A percentile compares a stretch with the other conserved stretches of the same genome.
Conservation (phyloP, 1,140 invertebrate species). For the Trichonephila inaurata region DNA sequence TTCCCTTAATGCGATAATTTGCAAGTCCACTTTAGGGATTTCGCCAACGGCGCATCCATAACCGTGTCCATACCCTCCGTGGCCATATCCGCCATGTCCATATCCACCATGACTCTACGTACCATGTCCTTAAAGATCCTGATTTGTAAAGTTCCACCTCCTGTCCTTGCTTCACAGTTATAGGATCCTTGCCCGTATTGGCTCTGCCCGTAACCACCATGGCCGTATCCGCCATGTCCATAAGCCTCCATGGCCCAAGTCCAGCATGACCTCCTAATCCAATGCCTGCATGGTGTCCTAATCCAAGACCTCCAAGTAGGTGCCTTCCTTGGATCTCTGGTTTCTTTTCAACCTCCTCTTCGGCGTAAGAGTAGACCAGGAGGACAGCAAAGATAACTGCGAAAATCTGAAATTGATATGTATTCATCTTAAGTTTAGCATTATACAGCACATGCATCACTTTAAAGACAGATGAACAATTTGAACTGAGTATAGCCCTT, state of each 20-base stretch:
- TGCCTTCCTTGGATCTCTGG: neutral
- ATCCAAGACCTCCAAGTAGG: neutral
- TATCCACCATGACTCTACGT: neutral
- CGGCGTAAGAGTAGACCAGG: neutral
- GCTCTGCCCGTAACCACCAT: neutral
- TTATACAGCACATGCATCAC: too few species aligned
- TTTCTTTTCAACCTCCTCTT: neutral
- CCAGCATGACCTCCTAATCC: neutral
- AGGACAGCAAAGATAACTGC: neutral
- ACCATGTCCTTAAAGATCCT: neutral
- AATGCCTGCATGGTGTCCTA: neutral
- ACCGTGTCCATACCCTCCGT: neutral
- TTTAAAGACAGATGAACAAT: too few species aligned
- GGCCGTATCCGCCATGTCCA: too few species aligned
- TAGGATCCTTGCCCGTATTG: neutral
- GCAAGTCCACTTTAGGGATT: neutral
- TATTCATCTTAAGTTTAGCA: neutral
- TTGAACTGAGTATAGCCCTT: too few species aligned
- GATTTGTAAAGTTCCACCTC: neutral
- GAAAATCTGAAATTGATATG: neutral
- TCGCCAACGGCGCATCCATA: neutral
- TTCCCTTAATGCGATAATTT: too few species aligned
- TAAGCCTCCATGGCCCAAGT: too few species aligned
- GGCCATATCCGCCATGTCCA: neutral
- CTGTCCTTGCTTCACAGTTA: neutral